phyloP scores from a whole-genome alignment of 2,797 vertebrate genomes.

The Spondyliosoma cantharus region DNA sequence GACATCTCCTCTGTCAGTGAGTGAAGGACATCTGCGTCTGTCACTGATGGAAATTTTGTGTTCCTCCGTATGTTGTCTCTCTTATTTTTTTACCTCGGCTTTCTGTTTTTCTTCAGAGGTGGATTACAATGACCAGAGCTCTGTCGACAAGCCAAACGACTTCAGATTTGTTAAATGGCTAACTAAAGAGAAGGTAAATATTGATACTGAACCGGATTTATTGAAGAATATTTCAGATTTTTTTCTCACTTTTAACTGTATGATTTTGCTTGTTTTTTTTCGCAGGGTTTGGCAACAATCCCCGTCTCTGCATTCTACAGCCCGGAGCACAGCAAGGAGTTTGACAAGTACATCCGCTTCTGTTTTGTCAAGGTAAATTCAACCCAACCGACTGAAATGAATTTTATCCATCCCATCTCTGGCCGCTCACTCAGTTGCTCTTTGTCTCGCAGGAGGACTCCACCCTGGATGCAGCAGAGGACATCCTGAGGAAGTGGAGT shows the following conservation, averaged over 20 bases:
- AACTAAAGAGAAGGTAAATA: conserved; percentile 90
- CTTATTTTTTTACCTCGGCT: background rate
- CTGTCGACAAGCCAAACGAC: conserved; percentile 83
- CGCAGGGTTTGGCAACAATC: conserved; percentile 92
- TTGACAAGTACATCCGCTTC: conserved; percentile 91
- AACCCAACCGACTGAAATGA: too few species aligned
- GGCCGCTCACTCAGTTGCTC: too few species aligned
- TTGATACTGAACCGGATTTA: background rate
- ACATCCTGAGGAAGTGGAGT: background rate
- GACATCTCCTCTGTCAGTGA: conserved; percentile 93
- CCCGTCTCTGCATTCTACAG: conserved; percentile 92
- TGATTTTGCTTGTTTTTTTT: background rate
- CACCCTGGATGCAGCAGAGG: background rate
- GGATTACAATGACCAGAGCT: conserved; percentile 79
- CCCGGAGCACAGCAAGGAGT: conserved; percentile 83
- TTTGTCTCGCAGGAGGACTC: background rate
- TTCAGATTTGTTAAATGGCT: conserved; percentile 93
- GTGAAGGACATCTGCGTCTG: conserved; percentile 52
- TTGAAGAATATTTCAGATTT: background rate
- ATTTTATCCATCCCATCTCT: too few species aligned
- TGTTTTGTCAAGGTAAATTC: conserved; percentile 94
- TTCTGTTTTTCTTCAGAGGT: conserved; percentile 80
- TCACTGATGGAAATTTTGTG: background rate
- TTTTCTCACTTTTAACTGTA: background rate
- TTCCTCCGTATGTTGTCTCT: background rate